Conservation (phyloP, 2,888 invertebrate genomes). For the Apantesis nais region DNA sequence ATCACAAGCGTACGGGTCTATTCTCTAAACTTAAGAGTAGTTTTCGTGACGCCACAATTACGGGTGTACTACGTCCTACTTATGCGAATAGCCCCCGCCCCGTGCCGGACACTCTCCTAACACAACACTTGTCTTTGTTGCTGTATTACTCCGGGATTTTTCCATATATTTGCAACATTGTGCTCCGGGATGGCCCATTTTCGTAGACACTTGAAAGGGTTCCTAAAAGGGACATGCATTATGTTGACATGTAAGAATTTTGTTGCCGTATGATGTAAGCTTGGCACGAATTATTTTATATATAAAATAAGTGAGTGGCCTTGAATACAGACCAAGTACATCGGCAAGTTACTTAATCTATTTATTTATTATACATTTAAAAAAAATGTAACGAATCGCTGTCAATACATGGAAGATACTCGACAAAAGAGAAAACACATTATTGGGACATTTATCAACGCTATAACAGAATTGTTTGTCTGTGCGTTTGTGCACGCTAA, state of each 20-base stretch:
- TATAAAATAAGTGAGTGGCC: not conserved
- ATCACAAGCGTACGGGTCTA: conserved; percentile 29
- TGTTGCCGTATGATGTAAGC: conserved; percentile 11
- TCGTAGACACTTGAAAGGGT: conserved; percentile 57
- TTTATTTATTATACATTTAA: too few species aligned
- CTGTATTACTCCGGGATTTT: conserved; percentile 50
- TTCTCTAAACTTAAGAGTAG: conserved; percentile 32
- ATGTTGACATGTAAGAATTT: conserved; percentile 40
- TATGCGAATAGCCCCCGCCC: conserved; percentile 51
- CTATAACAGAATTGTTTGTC: too few species aligned
- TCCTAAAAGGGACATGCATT: conserved; percentile 50
- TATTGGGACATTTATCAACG: too few species aligned
- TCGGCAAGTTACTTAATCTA: not conserved
- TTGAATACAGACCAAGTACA: not conserved
- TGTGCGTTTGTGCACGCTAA: too few species aligned
- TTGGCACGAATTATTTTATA: not conserved
- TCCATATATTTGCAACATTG: conserved; percentile 57
- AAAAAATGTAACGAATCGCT: too few species aligned
- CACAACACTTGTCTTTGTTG: conserved; percentile 58
- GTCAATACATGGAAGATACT: too few species aligned
- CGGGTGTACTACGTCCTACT: conserved; percentile 49
- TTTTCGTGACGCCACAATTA: conserved; percentile 46
- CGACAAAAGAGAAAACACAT: too few species aligned
- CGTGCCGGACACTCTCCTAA: conserved; percentile 57
- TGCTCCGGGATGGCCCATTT: conserved; percentile 55